Evolutionary conservation across 53 echinoderm and acorn worm genomes (phyloP), one percentile per base, ranked within the genome.

Genomic region (Crossaster papposus): DNA sequence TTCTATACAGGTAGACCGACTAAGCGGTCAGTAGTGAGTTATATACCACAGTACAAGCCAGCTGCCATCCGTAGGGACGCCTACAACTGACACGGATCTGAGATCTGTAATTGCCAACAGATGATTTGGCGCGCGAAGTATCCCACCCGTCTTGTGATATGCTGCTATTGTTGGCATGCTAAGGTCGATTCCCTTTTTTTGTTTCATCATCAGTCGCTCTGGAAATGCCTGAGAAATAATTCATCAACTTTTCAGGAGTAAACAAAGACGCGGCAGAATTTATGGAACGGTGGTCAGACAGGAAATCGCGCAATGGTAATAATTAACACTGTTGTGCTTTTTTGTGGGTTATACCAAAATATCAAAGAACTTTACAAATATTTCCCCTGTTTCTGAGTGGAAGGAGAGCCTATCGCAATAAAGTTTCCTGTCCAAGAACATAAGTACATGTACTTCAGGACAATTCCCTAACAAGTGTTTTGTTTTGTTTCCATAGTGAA

Each of bases 71-170:
- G 12, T 33, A 28, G 82, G 68, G 82, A 65, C 68, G 30, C 37
- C 5, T 44, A 9, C 9, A 65, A 2, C 36, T 36, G 82, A 38
- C 23, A 85, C 30, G 54, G 77, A 73, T 51, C 52, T 33, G 36
- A 33, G 83, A 10, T 54, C 85, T 51, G 63, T 87, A 87, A 87
- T 87, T 87, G 87, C 77, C 77, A 87, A 52, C 87, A 87, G 87
- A 87, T 87, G 87, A 87, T 62, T 36, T 52, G 64, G 87, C 36
- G 24, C 32, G 87, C 87, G 87, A 87, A 77, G 76, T 75, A n/a
- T 44, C 51, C 10, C 4, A 18, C 29, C 23, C 53, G 35, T 34
- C 29, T 87, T 20, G 51, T 53, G 29, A 55, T 76, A 55, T 87
- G 87, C 76, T 87, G 76, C 55, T 87, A 58, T 77, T 87, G 31